Evolutionary conservation across 2,797 vertebrate species (phyloP).

Genomic region (Falco concolor): DNA sequence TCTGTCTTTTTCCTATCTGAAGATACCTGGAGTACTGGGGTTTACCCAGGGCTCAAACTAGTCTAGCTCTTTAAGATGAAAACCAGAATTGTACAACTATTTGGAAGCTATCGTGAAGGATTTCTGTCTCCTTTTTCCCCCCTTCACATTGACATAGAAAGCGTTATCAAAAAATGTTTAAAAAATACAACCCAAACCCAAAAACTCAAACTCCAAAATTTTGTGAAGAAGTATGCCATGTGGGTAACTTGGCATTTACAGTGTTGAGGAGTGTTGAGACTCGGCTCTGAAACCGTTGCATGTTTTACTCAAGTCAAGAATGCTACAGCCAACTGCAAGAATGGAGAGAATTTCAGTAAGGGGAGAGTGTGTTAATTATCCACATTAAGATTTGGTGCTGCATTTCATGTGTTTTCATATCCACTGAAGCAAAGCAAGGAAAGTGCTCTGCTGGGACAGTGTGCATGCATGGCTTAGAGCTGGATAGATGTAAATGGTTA

Average conservation of each 20-base stretch:
- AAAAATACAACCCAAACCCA: neutral
- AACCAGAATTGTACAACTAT: neutral
- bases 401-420: neutral
- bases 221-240: neutral
- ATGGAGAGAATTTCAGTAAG: neutral
- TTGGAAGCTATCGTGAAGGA: neutral
- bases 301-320: neutral
- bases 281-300: neutral
- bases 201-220: neutral
- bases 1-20: neutral
- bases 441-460: neutral
- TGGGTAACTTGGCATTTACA: neutral
- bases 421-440: neutral
- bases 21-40: fast-evolving
- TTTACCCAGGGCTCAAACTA: neutral
- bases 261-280: neutral
- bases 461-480: neutral
- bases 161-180: neutral
- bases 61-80: neutral
- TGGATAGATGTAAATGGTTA: constrained; percentile 64
- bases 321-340: neutral
- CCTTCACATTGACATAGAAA: neutral
- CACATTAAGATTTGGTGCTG: neutral
- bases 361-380: neutral
- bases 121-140: neutral